These are phyloP conservation scores for Copidosoma aretas DNA, from an alignment of 2,888 invertebrate genomes.

Conservation along the genomic window DNA sequence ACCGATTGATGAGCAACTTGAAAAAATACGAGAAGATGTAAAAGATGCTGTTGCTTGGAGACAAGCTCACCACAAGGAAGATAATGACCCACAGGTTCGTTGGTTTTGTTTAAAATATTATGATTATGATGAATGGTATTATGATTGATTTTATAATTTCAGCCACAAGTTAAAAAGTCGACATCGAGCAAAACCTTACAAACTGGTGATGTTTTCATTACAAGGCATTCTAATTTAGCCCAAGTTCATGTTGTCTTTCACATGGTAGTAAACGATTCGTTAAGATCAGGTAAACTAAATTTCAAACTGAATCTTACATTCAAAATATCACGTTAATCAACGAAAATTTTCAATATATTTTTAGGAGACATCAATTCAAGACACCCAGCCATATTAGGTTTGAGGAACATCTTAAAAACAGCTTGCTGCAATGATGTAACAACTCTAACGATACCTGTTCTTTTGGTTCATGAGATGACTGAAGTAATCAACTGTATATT, in stretches of 20 bases:
- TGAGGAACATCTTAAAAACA: slow-evolving; percentile 92
- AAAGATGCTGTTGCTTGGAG: slow-evolving; percentile 67
- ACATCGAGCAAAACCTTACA: slow-evolving; percentile 70
- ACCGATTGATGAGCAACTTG: slow-evolving; percentile 84
- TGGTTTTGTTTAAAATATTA: background rate
- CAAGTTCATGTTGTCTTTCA: slow-evolving; percentile 96
- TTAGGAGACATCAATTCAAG: slow-evolving; percentile 91
- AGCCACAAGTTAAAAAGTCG: slow-evolving; percentile 57
- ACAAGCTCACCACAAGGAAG: slow-evolving; percentile 57
- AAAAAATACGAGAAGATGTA: slow-evolving; percentile 70
- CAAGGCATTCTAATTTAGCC: slow-evolving; percentile 90
- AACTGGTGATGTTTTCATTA: slow-evolving; percentile 85
- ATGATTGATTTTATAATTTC: background rate
- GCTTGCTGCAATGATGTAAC: slow-evolving; percentile 95
- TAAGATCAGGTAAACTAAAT: slow-evolving; percentile 63
- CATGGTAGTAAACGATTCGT: slow-evolving; percentile 85
- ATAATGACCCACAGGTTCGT: slow-evolving; percentile 55
- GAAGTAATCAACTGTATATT: too few relatives aligned
- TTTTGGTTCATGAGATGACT: slow-evolving; percentile 91
- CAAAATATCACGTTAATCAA: too few relatives aligned
- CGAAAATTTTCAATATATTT: slow-evolving; percentile 55
- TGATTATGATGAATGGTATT: too few relatives aligned
- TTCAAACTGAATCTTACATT: background rate
- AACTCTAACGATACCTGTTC: slow-evolving; percentile 89
- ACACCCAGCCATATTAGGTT: slow-evolving; percentile 92